Evolutionary conservation across 2,888 invertebrate genomes (phyloP).

Genomic region (Junonia oenone): DNA sequence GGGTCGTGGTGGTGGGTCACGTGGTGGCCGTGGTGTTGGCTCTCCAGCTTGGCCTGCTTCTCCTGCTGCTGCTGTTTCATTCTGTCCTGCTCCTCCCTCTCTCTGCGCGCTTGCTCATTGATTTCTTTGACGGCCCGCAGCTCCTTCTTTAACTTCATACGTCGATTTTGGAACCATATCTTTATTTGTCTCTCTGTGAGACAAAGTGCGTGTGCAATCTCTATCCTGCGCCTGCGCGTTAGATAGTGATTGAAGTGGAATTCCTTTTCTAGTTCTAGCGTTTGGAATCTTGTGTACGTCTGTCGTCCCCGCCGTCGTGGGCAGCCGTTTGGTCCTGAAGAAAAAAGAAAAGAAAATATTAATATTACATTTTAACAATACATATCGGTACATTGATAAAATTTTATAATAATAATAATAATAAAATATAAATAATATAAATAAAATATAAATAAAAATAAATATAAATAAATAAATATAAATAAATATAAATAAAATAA

Average conservation of each 20-base stretch:
- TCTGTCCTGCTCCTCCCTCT: conserved; percentile 93
- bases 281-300: conserved; percentile 99
- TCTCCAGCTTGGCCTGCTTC: conserved; percentile 89
- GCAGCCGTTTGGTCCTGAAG: conserved; percentile 96
- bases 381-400: conserved; percentile 16
- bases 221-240: conserved; percentile 96
- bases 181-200: conserved; percentile 98
- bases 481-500: too few species aligned
- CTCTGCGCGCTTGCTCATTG: conserved; percentile 94
- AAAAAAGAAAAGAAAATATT: conserved; percentile 42
- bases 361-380: conserved; percentile 13
- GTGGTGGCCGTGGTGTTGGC: conserved; percentile 85
- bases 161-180: conserved; percentile 97
- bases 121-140: conserved; percentile 96
- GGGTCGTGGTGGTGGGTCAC: conserved; percentile 86
- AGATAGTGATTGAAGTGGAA: conserved; percentile 99
- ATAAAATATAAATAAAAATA: too few species aligned
- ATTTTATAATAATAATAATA: conserved; percentile 23
- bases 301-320: conserved; percentile 96
- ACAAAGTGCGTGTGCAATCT: conserved; percentile 97
- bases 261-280: conserved; percentile 98
- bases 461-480: too few species aligned
- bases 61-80: conserved; percentile 94
- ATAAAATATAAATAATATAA: too few species aligned
- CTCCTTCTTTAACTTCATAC: conserved; percentile 98